Conservation (phyloP, 2,797 vertebrate genomes). For the Xenentodon cancila region DNA sequence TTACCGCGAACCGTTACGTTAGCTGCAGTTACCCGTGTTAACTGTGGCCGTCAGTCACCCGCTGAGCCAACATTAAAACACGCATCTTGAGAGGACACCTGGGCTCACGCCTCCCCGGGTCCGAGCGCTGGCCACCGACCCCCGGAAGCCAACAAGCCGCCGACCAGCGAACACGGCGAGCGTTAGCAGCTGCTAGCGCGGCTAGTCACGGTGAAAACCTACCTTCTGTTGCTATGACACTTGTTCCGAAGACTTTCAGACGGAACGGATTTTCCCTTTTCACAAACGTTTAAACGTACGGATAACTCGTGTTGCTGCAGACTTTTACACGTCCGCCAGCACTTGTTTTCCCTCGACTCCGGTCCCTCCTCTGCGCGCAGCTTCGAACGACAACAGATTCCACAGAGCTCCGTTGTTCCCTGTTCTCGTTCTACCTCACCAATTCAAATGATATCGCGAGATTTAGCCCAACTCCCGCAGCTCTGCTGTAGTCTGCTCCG, state of each 20-base stretch:
- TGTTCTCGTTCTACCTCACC: slow-evolving; percentile 63
- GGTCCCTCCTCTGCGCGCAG: slow-evolving; percentile 70
- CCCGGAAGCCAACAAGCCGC: too few relatives aligned
- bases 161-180: too few relatives aligned
- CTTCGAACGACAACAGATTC: slow-evolving; percentile 60
- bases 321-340: slow-evolving; percentile 34
- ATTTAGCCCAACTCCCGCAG: slow-evolving; percentile 18
- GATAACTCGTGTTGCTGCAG: slow-evolving; percentile 6
- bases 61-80: not conserved
- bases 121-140: too few relatives aligned
- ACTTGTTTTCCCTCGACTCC: slow-evolving; percentile 52
- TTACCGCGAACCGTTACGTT: too few relatives aligned
- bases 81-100: not conserved
- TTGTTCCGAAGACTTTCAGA: slow-evolving; percentile 43
- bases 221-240: slow-evolving; percentile 75
- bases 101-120: too few relatives aligned
- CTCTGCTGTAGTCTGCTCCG: not conserved
- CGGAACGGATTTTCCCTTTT: slow-evolving; percentile 6
- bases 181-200: slow-evolving; percentile 64
- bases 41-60: too few relatives aligned
- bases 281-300: not conserved
- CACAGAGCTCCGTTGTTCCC: slow-evolving; percentile 64
- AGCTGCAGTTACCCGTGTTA: too few relatives aligned
- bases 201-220: slow-evolving; percentile 71
- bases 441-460: slow-evolving; percentile 82